Base-by-base conservation (phyloP, 2,888 invertebrate genomes). In the Ichneumoninae sp. region DNA sequence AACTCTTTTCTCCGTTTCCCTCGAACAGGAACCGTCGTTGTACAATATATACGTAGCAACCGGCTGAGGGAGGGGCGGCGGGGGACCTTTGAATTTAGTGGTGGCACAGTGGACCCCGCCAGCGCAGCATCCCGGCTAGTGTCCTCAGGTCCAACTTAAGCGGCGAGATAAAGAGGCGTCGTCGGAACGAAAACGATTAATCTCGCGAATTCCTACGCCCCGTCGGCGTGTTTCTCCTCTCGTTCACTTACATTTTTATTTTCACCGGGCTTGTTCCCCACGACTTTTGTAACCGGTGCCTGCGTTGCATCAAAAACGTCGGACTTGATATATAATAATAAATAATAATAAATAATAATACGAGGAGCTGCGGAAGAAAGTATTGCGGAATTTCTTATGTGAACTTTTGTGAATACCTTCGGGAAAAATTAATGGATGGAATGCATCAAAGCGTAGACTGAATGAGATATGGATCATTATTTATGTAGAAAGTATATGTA, bases 121-220 rank as follows among this genome's bases (percentile, higher is more conserved):
- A 57, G 50, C 57, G 52, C 44, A 44, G 47, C 22, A 22, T 68
- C 52, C 33, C 44, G 13, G 44, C 44, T 16, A 16, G 44, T 62
- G 65, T 65, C 65, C 47, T 7, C 74, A 66, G 52, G 60, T 65
- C 52, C 60, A 70, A 65, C 22, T 72, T 68, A 10, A 84, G 83
- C 76, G 80, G 83, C 83, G 83, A 78, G 81, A 84, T 78, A 84
- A 84, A 84, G 84, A 84, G 81, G 84, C 86, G 84, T 85, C 85
- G 60, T 78, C 54, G 72, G 69, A 84, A 74, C 84, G 82, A 85
- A 82, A 86, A 84, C 88, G 86, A 89, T 90, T 87, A 82, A 86
- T 90, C 89, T 88, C 86, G 85, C 85, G 82, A 84, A 84, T 86
- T 85, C 85, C 84, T 83, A 80, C 85, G 72, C 79, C 85, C 66